Percentiles rank a stretch among this genome's conserved stretches.
phyloP scores from a whole-genome alignment of 2,797 vertebrate species.

The Rhinatrema bivittatum region DNA sequence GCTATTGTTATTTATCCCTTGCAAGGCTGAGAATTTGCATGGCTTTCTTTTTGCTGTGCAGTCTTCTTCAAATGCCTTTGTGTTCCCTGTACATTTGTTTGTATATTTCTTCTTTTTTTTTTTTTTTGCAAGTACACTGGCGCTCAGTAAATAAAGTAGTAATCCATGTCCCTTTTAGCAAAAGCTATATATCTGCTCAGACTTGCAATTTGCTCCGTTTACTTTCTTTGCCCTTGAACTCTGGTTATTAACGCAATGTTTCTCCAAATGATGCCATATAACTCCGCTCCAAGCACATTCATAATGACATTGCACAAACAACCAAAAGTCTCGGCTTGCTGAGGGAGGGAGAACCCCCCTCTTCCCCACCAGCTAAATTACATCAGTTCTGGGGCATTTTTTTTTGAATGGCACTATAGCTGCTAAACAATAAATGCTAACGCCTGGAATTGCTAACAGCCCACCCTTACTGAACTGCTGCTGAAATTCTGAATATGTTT shows the following conservation, averaged over 20 bases:
- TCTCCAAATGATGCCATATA: slow-evolving; percentile 72
- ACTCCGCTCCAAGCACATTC: slow-evolving; percentile 63
- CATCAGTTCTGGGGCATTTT: slow-evolving; percentile 28
- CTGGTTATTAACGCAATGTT: slow-evolving; percentile 76
- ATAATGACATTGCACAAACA: slow-evolving; percentile 52
- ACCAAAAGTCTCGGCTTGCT: slow-evolving; percentile 39
- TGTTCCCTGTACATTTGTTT: slow-evolving; percentile 34
- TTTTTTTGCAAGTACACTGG: slow-evolving; percentile 45
- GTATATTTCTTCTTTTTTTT: slow-evolving; percentile 20
- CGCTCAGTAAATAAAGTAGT: slow-evolving; percentile 69
- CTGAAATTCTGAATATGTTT: not conserved
- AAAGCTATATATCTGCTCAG: slow-evolving; percentile 73
- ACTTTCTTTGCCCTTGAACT: slow-evolving; percentile 81
- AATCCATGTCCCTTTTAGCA: slow-evolving; percentile 66
- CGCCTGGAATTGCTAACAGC: slow-evolving; percentile 5
- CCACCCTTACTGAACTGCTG: not conserved
- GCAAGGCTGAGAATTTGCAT: slow-evolving; percentile 14
- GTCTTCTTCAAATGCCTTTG: slow-evolving; percentile 34
- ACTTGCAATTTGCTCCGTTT: slow-evolving; percentile 73
- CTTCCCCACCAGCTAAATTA: slow-evolving; percentile 38
- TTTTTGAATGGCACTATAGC: slow-evolving; percentile 33
- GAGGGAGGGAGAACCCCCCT: not conserved
- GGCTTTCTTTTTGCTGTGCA: slow-evolving; percentile 22
- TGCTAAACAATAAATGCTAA: slow-evolving; percentile 12
- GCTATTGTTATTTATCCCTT: too few species aligned